Conservation (phyloP, 2,113 vertebrate species). For the Callithrix jacchus region DNA sequence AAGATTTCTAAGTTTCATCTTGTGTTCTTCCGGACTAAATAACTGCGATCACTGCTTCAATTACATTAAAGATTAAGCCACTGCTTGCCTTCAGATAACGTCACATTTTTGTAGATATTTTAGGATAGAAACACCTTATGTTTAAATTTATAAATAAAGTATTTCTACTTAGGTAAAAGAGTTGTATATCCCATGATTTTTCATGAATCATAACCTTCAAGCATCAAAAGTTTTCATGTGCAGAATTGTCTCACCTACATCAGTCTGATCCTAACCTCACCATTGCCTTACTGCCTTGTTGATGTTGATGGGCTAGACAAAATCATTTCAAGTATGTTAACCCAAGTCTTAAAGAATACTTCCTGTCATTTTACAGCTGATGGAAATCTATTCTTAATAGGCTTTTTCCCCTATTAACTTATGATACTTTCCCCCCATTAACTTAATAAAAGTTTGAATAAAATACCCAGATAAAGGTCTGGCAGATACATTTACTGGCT, state of each 20-base stretch:
- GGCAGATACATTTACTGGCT: background rate
- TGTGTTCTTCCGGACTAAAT: background rate
- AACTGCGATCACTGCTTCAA: background rate
- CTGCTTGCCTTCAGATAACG: background rate
- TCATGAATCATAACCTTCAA: background rate
- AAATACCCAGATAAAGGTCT: slow-evolving; percentile 47
- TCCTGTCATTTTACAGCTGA: background rate
- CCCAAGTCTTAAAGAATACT: background rate
- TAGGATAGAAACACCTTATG: background rate
- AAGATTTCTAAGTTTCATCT: background rate
- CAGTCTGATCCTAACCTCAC: too few relatives aligned
- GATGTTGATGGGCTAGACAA: background rate
- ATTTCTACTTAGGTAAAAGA: background rate
- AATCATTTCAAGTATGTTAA: background rate
- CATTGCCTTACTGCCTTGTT: fast-evolving
- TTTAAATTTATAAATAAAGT: background rate
- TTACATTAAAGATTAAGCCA: background rate
- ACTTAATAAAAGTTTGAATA: slow-evolving; percentile 48
- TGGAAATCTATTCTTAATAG: background rate
- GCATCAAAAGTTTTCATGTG: background rate
- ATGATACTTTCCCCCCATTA: background rate
- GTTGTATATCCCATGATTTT: background rate
- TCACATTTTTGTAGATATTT: background rate
- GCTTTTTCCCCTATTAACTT: slow-evolving; percentile 17
- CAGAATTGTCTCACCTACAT: fast-evolving